Percentiles rank a stretch among this genome's conserved stretches.
Evolutionary conservation across 2,888 invertebrate species (phyloP).

Genomic region (Exocentrus adspersus): DNA sequence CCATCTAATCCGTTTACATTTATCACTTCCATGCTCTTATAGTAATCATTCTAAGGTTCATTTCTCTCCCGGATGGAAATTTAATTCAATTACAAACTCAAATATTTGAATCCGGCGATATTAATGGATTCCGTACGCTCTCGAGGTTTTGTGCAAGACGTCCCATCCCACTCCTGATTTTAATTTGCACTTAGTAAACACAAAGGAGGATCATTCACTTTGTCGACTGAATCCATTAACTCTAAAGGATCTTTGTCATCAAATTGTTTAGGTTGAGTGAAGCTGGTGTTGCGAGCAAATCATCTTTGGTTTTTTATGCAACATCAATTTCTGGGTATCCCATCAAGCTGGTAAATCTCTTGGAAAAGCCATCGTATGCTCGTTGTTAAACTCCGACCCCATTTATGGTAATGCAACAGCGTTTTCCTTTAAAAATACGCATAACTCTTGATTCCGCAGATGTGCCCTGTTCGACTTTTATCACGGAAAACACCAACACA

Average conservation of each 20-base stretch:
- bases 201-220: neutral
- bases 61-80: neutral
- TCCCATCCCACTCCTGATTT: constrained; percentile 3
- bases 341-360: no score
- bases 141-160: neutral
- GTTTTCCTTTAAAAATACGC: neutral
- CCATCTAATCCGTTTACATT: neutral
- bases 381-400: no score
- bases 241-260: neutral
- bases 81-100: constrained; percentile 11
- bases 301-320: no score
- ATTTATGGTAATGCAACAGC: no score
- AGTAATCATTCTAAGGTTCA: neutral
- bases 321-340: no score
- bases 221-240: constrained; percentile 10
- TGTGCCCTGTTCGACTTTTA: neutral
- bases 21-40: neutral
- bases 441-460: neutral
- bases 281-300: no score
- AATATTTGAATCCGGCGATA: constrained; percentile 14
- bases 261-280: neutral
- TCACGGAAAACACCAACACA: neutral
- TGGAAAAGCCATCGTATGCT: no score
- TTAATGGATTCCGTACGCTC: constrained; percentile 4
- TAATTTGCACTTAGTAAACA: constrained; percentile 16